Base-by-base conservation (phyloP, 1,140 invertebrate genomes). In the Pygmarrhopalites habei region DNA sequence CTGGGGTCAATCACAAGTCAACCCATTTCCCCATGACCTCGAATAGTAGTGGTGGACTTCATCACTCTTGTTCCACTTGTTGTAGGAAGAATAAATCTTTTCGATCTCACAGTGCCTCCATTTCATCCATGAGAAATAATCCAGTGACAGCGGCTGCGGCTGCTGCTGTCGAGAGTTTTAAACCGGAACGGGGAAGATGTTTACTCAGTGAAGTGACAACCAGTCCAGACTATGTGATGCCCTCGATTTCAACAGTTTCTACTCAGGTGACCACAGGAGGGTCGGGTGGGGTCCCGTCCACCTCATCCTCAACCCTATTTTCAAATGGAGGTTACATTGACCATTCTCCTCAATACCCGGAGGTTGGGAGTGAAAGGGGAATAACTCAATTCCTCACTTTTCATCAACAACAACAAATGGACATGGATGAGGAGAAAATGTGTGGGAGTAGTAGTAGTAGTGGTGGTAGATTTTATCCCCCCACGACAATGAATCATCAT, bases 161-260 rank as follows among this genome's bases (percentile, higher is more conserved):
- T n/a, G n/a, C n/a, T n/a, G n/a, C n/a, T n/a, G n/a, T n/a, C 19
- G 30, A 21, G 30, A 52, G 47, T 47, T 12, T 10, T 19, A 49
- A 44, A 29, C 62, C 47, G 2, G 46, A 39, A n/a, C 62, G 62
- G 14, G 62, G 56, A 51, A 10, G 39, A 43, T 64, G 62, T 53
- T 44, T 51, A 15, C 14, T 64, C 2, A 51, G 62, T 25, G 47
- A 52, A 5, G 44, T 14, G n/a, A 10, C 49, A 12, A n/a, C n/a
- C 53, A 61, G 2, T 17, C 59, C n/a, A n/a, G 62, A 64, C 3
- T 64, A 64, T 44, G 62, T 64, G 17, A n/a, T 64, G 14, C 62
- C 62, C 3, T 58, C 62, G 26, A 55, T 55, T 55, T 55, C 51
- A 5, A 10, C 25, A n/a, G 23, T 30, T n/a, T 15, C 17, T 1